phyloP scores from a whole-genome alignment of 1,140 invertebrate genomes.

The Macrobrachium nipponense region DNA sequence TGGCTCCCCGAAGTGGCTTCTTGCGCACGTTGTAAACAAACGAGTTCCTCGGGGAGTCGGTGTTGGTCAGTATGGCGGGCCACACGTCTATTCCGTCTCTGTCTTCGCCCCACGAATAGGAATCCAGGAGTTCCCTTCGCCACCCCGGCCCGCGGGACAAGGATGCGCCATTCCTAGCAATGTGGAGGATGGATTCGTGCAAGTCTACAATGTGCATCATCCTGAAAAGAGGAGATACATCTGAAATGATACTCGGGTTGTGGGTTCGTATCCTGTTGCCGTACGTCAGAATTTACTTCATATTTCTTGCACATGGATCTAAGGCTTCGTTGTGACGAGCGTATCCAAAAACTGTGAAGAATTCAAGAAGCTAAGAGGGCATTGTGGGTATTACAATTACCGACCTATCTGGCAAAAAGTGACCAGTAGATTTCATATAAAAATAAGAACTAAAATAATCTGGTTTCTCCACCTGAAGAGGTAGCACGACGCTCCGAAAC shows the following conservation, averaged over 20 bases:
- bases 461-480: too few species aligned
- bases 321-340: too few species aligned
- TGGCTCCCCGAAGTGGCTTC: conserved; percentile 32
- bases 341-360: too few species aligned
- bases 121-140: not conserved
- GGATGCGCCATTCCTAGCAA: not conserved
- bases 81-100: conserved; percentile 37
- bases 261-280: too few species aligned
- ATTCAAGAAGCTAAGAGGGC: too few species aligned
- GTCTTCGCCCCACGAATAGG: not conserved
- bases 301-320: too few species aligned
- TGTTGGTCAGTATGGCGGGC: conserved; percentile 27
- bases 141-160: not conserved
- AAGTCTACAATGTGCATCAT: conserved; percentile 52
- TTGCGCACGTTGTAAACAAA: conserved; percentile 49
- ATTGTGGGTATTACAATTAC: too few species aligned
- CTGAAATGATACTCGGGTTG: not conserved
- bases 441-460: too few species aligned
- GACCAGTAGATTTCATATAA: too few species aligned
- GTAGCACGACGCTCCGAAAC: too few species aligned
- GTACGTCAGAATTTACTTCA: too few species aligned
- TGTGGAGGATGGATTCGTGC: conserved; percentile 28
- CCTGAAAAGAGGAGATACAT: not conserved
- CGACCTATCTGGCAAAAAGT: too few species aligned
- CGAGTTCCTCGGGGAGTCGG: conserved; percentile 18